A percentile compares a stretch with the other conserved stretches of the same genome.
Conservation (phyloP, 2,113 vertebrate genomes). For the Corythoichthys intestinalis region DNA sequence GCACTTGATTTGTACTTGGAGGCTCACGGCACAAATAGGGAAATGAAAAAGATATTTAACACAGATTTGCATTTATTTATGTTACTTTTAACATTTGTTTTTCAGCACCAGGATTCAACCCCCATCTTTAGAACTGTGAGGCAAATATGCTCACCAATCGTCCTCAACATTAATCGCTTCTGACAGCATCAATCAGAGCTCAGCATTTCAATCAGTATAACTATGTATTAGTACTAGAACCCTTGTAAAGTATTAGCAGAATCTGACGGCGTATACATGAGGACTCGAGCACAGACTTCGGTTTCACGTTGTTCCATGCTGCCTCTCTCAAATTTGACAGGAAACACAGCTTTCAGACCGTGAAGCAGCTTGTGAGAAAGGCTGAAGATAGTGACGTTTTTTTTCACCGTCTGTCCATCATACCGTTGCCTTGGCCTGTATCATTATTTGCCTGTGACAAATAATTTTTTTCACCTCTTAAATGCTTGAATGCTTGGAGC, state of each 20-base stretch:
- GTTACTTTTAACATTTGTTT: too few relatives aligned
- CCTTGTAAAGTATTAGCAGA: neutral
- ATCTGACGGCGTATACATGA: neutral
- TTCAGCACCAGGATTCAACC: too few relatives aligned
- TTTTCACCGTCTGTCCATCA: conserved; percentile 20
- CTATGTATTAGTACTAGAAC: neutral
- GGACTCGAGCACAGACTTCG: neutral
- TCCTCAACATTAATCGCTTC: too few relatives aligned
- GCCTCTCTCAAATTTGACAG: conserved; percentile 14
- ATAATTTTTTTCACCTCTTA: conserved; percentile 12
- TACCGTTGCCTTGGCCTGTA: conserved; percentile 4
- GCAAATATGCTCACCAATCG: too few relatives aligned
- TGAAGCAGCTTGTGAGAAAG: conserved; percentile 13
- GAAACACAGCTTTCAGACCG: conserved; percentile 14
- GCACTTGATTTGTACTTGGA: too few relatives aligned
- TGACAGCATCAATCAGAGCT: neutral
- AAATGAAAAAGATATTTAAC: too few relatives aligned
- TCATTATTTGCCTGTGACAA: conserved; percentile 17
- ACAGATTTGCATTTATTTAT: too few relatives aligned
- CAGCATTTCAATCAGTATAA: neutral
- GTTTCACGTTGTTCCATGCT: conserved; percentile 24
- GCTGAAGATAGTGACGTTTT: conserved; percentile 8
- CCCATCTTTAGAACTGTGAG: too few relatives aligned
- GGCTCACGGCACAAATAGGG: too few relatives aligned
- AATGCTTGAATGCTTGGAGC: conserved; percentile 19